Conservation (phyloP, 2,113 vertebrate genomes). For the human region DNA sequence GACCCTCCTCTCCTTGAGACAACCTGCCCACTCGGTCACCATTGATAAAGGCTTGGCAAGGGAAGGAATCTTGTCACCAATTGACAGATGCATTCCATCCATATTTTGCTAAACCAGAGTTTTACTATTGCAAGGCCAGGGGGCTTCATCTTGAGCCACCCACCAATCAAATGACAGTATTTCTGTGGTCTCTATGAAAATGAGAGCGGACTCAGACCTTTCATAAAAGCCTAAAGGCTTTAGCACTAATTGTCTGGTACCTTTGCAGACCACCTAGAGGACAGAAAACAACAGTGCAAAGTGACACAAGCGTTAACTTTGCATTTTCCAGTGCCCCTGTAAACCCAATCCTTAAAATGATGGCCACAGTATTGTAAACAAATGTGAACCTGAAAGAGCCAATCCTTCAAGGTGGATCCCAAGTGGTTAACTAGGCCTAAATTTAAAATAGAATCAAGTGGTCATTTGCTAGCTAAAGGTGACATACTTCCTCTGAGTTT, state of each 20-base stretch:
- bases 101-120: background rate
- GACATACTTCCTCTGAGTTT: background rate
- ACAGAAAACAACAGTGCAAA: background rate
- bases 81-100: background rate
- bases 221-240: background rate
- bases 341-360: background rate
- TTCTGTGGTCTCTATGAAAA: slow-evolving; percentile 2
- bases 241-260: background rate
- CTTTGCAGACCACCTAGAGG: background rate
- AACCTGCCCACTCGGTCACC: background rate
- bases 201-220: background rate
- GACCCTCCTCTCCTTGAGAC: background rate
- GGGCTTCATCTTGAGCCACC: background rate
- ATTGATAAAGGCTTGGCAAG: background rate
- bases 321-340: background rate
- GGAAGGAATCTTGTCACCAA: background rate
- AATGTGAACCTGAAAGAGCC: background rate
- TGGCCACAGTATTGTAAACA: background rate
- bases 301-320: background rate
- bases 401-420: background rate
- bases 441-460: background rate
- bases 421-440: background rate
- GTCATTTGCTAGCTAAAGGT: background rate
- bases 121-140: background rate
- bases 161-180: background rate